phyloP scores from a whole-genome alignment of 2,113 vertebrate genomes.

The Pagrus major region DNA sequence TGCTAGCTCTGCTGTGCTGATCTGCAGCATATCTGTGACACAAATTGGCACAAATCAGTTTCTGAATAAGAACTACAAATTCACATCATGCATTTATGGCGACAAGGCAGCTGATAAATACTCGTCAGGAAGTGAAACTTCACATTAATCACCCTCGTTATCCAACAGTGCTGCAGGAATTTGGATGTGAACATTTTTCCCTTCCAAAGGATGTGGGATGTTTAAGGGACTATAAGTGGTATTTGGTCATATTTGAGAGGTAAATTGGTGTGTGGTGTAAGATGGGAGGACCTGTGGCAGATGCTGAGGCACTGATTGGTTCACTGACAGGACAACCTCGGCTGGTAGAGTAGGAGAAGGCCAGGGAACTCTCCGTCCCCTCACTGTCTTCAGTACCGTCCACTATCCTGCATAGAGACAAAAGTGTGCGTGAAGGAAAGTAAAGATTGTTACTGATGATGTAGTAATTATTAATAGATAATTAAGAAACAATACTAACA shows the following conservation, averaged over 20 bases:
- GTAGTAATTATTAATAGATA: neutral
- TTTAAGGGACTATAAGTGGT: slow-evolving; percentile 3
- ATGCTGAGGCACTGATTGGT: slow-evolving; percentile 63
- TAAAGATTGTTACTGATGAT: neutral
- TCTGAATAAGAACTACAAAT: neutral
- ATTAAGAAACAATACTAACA: neutral
- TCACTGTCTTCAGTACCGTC: slow-evolving; percentile 82
- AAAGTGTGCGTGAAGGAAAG: neutral
- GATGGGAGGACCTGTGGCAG: slow-evolving; percentile 69
- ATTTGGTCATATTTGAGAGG: neutral
- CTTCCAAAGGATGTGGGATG: neutral
- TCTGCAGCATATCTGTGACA: slow-evolving; percentile 74
- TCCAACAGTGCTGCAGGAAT: neutral
- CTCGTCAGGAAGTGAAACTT: slow-evolving; percentile 8
- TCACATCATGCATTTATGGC: slow-evolving; percentile 14
- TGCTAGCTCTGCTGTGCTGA: slow-evolving; percentile 80
- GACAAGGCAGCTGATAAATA: slow-evolving; percentile 6
- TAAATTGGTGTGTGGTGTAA: neutral
- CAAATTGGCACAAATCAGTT: slow-evolving; percentile 46
- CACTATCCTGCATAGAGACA: slow-evolving; percentile 75
- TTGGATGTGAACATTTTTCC: slow-evolving; percentile 16
- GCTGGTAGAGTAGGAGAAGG: slow-evolving; percentile 74
- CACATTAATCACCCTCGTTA: slow-evolving; percentile 41
- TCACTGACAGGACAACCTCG: slow-evolving; percentile 53
- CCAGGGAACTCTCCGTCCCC: slow-evolving; percentile 60